Percentiles rank a stretch among this genome's conserved stretches.
phyloP scores from a whole-genome alignment of 2,797 vertebrate species.

The Zenarchopterus dispar region DNA sequence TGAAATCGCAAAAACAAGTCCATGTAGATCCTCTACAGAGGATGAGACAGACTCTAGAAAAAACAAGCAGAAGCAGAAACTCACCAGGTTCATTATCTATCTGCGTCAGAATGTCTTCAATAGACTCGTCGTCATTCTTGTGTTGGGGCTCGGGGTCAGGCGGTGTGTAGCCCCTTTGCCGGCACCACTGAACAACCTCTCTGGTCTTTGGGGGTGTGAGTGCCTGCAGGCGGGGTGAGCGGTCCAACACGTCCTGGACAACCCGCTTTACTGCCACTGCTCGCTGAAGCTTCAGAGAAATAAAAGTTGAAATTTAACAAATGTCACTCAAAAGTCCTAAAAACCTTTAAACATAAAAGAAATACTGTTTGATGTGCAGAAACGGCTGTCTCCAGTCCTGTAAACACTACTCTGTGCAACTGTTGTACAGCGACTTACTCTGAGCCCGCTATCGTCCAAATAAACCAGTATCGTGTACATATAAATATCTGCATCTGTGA shows the following conservation, averaged over 20 bases:
- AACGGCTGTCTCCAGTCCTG: no score
- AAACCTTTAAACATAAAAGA: neutral
- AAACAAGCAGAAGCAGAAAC: slow-evolving; percentile 16
- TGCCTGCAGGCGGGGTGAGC: slow-evolving; percentile 88
- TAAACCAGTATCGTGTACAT: slow-evolving; percentile 34
- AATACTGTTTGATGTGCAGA: no score
- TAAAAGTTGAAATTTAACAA: neutral
- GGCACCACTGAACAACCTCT: slow-evolving; percentile 95
- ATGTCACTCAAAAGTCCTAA: neutral
- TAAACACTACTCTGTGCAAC: no score
- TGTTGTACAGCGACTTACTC: neutral
- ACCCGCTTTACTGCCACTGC: slow-evolving; percentile 92
- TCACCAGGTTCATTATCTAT: slow-evolving; percentile 95
- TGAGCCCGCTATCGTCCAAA: slow-evolving; percentile 3
- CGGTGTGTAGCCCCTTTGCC: slow-evolving; percentile 93
- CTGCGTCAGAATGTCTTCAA: slow-evolving; percentile 95
- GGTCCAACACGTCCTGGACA: slow-evolving; percentile 92
- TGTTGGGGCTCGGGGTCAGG: slow-evolving; percentile 86
- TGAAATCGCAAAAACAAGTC: neutral
- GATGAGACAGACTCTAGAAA: neutral
- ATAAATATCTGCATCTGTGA: slow-evolving; percentile 44
- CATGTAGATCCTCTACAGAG: neutral
- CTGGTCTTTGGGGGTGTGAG: slow-evolving; percentile 90
- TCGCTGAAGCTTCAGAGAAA: slow-evolving; percentile 88
- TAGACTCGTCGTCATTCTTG: slow-evolving; percentile 87